Conservation (phyloP, 1,140 invertebrate species). For the Anagrus nilaparvatae region DNA sequence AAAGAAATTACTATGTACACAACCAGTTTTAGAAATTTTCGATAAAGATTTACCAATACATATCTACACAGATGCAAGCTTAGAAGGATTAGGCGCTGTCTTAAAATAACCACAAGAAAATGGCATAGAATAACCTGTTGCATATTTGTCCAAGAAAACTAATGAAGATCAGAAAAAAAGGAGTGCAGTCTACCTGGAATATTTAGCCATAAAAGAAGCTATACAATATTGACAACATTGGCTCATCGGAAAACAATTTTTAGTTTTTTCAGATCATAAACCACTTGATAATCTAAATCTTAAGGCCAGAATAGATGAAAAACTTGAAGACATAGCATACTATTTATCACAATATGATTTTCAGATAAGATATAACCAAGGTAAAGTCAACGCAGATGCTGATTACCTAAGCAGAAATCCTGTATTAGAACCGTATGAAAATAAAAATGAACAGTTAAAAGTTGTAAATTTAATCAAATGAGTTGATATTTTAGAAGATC, state of each 20-base stretch:
- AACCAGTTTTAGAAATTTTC: too few relatives aligned
- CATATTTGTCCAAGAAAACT: too few relatives aligned
- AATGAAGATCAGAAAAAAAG: not conserved
- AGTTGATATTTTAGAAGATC: not conserved
- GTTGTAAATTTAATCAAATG: slow-evolving; percentile 4
- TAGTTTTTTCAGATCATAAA: slow-evolving; percentile 2
- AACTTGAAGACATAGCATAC: slow-evolving; percentile 4
- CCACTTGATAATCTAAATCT: slow-evolving; percentile 5
- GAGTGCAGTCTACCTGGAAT: slow-evolving; percentile 5
- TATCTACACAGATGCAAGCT: too few relatives aligned
- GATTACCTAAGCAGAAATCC: slow-evolving; percentile 6
- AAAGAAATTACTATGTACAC: too few relatives aligned
- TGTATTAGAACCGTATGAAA: slow-evolving; percentile 2
- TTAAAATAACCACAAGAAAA: too few relatives aligned
- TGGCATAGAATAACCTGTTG: too few relatives aligned
- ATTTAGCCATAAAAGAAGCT: slow-evolving; percentile 5
- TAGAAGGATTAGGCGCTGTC: too few relatives aligned
- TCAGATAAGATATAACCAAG: slow-evolving; percentile 2
- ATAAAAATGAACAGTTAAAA: slow-evolving; percentile 3
- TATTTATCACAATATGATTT: slow-evolving; percentile 10
- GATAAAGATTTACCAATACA: too few relatives aligned
- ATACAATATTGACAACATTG: slow-evolving; percentile 7
- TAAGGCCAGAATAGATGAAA: slow-evolving; percentile 3
- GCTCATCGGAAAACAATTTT: slow-evolving; percentile 3
- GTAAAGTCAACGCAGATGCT: slow-evolving; percentile 3